Conservation (phyloP, 2,113 vertebrate genomes). For the Paedocypris sp. region DNA sequence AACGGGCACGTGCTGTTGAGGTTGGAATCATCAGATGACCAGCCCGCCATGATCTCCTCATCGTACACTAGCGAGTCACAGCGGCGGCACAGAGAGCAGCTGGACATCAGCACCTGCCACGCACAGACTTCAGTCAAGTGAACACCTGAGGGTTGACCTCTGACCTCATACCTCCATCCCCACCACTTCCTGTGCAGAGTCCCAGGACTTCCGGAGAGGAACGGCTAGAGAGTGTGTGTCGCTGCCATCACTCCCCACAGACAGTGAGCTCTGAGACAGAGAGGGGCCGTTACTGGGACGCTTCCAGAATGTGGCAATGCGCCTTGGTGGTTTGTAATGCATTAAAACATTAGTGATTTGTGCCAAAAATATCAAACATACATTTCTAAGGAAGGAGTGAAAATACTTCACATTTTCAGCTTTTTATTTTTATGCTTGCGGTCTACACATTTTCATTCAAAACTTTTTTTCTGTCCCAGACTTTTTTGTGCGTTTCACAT, state of each 20-base stretch:
- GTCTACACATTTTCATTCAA: no score
- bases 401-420: no score
- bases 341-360: no score
- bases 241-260: conserved; percentile 77
- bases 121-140: neutral
- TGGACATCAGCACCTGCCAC: conserved; percentile 67
- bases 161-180: conserved; percentile 68
- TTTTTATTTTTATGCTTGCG: no score
- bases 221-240: conserved; percentile 60
- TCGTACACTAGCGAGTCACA: conserved; percentile 80
- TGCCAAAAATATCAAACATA: no score
- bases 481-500: no score
- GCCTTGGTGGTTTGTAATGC: no score
- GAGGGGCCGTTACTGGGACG: neutral
- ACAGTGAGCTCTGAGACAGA: conserved; percentile 70
- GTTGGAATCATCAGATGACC: conserved; percentile 90
- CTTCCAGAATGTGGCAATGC: no score
- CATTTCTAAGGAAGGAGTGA: no score
- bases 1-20: conserved; percentile 85
- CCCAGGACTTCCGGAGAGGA: conserved; percentile 61
- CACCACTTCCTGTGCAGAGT: conserved; percentile 55
- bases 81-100: conserved; percentile 75
- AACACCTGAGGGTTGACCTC: no score
- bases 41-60: conserved; percentile 93
- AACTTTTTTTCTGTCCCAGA: no score